Base-by-base conservation (phyloP, 30 jellyfish, hydroid and myxozoan species). In the Aurelia aurita region DNA sequence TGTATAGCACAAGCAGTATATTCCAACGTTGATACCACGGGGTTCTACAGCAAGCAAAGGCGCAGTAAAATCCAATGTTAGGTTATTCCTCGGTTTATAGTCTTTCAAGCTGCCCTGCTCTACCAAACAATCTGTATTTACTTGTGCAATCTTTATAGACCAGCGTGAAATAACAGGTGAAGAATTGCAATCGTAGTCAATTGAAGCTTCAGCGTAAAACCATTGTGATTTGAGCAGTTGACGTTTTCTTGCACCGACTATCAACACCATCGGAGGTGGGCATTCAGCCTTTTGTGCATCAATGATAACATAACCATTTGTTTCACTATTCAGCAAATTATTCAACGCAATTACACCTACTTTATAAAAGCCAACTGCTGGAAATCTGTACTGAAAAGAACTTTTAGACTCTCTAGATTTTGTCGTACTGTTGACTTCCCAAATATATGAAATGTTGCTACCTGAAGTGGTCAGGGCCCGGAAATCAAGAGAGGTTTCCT, bases 41-140 rank as follows among this genome's bases (percentile, higher is more conserved):
- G 99, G 97, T 16, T 97, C 97, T 12, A 94, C 53, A 21, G 85
- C 92, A 10, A 94, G 87, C 72, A 81, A 32, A 3, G 99, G 93
- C 35, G 88, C 43, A 20, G 63, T 47, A 12, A 80, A 32, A 34
- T 20, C 86, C 58, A 70, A 84, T 19, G 18, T 43, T 4, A 58
- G 22, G 10, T 67, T 27, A 39, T 39, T 39, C 0, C 66, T 26
- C 45, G 58, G 69, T 11, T 21, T 35, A 35, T 46, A 88, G 14
- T 63, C 14, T 2, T 5, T 28, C 72, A 88, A 55, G 15, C 35
- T 21, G 2, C 44, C 79, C 7, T 63, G 39, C 59, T 88, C 85
- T 15, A 69, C 65, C 58, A 66, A 34, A 79, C 98, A 91, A 57
- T 71, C 55, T 4, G 97, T 82, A 9, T 26, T 20, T 5, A 21